Evolutionary conservation across 2,113 vertebrate genomes (phyloP).

Genomic region (Phalacrocorax carbo): DNA sequence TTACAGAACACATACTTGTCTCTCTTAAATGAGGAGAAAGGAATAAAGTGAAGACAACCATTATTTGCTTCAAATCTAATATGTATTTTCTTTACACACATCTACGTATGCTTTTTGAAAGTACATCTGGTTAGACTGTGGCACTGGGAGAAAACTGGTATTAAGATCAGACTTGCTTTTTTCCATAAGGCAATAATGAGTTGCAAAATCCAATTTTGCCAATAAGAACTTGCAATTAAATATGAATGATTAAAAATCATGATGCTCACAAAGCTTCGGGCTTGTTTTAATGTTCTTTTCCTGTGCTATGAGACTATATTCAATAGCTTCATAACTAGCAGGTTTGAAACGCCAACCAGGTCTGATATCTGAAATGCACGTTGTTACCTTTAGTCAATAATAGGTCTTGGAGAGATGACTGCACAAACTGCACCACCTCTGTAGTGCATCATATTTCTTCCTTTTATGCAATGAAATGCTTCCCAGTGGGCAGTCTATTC

Average conservation of each 20-base stretch:
- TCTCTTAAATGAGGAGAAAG: neutral
- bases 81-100: neutral
- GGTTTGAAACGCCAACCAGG: neutral
- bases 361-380: neutral
- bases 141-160: neutral
- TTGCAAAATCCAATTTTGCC: neutral
- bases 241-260: neutral
- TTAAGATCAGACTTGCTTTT: neutral
- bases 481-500: conserved; percentile 2
- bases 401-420: neutral
- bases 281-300: neutral
- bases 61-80: neutral
- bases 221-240: neutral
- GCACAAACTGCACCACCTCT: neutral
- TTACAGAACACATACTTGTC: neutral
- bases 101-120: neutral
- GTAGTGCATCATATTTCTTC: neutral
- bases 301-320: neutral
- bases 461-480: neutral
- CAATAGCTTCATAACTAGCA: neutral
- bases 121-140: neutral
- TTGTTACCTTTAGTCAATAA: neutral
- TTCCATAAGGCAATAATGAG: neutral
- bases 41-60: neutral
- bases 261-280: neutral